Evolutionary conservation across 1,140 invertebrate genomes (phyloP), one percentile per base, ranked within the genome.

Genomic region (Acyrthosiphon pisum): DNA sequence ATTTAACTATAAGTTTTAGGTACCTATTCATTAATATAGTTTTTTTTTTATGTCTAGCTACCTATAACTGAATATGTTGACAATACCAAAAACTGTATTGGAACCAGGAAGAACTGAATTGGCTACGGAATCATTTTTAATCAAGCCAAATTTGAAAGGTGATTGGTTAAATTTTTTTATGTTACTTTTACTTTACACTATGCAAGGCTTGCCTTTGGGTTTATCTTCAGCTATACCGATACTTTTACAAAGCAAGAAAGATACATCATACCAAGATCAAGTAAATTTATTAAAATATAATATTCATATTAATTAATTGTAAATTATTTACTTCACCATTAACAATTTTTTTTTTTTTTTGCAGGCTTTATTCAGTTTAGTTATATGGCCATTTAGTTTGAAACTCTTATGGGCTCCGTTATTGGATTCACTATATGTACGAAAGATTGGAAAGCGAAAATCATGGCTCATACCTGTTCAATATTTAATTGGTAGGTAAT

Each of bases 381-480:
- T 60, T 9, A 60, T 60, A 60, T 60, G 56, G 56, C 56, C 56
- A 60, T 60, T 60, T 60, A 60, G 56, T 26, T 60, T 60, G 56
- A 60, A 60, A 60, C 56, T 60, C 26, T 60, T 60, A 60, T 60
- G 56, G 56, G 56, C 56, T 9, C 56, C 56, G 26, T 60, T 60
- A 30, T 60, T 60, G 56, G 99, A 99, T 95, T 97, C 98, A 0
- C 94, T 99, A 44, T 99, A 98, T 95, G 97, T 97, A 60, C 95
- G 96, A n/a, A 96, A 96, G 94, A 97, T 99, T 95, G 99, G 99
- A 6, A 96, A 99, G 81, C 96, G 99, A 94, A 99, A 99, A 96
- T 98, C 99, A 35, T 99, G 99, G 99, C 96, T 99, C 9, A 97
- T 99, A 56, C 98, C 98, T 3, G 97, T 97, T 41, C 99, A 99